These are phyloP conservation scores for Protobothrops flavoviridis DNA, from an alignment of 2,113 vertebrate genomes.

Conservation along the genomic window DNA sequence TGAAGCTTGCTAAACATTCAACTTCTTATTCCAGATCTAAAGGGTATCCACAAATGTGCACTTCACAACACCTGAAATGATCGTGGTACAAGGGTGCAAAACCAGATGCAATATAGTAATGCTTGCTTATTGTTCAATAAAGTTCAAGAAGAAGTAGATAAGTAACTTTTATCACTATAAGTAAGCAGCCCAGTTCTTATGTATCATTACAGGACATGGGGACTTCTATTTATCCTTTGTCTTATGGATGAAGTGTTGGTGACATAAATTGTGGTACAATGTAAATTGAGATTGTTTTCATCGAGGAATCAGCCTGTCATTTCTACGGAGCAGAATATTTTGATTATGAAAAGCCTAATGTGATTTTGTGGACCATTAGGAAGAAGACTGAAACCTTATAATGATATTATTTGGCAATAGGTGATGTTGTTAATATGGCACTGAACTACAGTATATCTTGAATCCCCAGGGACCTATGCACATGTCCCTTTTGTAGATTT, in stretches of 20 bases:
- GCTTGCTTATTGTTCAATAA: background rate
- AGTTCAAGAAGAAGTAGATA: background rate
- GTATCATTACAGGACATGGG: background rate
- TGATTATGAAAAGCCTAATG: background rate
- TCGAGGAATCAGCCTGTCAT: background rate
- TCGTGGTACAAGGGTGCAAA: background rate
- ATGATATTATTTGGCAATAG: too few relatives aligned
- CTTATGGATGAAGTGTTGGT: background rate
- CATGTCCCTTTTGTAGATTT: too few relatives aligned
- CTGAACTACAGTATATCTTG: too few relatives aligned
- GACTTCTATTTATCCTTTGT: background rate
- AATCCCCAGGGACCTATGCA: too few relatives aligned
- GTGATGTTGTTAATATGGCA: too few relatives aligned
- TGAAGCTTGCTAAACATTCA: background rate
- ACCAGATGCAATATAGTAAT: background rate
- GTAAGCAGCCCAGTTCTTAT: background rate
- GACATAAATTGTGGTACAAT: background rate
- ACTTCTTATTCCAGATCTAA: background rate
- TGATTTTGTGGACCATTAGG: background rate
- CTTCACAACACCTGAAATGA: background rate
- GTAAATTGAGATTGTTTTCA: background rate
- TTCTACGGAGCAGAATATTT: background rate
- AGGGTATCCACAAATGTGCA: background rate
- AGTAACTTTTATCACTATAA: background rate
- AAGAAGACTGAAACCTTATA: background rate